Evolutionary conservation across 2,888 invertebrate genomes (phyloP).

Genomic region (Nomada fabriciana): DNA sequence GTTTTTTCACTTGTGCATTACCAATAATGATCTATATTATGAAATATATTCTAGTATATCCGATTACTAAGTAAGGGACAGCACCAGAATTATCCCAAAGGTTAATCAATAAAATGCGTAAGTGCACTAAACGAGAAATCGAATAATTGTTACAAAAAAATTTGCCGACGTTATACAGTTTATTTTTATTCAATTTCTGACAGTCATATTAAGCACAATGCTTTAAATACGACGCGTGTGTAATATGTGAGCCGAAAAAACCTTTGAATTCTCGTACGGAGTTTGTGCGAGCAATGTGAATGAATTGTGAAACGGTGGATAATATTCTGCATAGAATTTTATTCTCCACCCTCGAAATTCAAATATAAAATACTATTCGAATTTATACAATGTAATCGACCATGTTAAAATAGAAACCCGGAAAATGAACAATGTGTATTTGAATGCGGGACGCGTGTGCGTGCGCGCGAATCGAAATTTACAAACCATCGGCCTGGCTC

Average conservation of each 20-base stretch:
- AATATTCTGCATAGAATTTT: slow-evolving; percentile 63
- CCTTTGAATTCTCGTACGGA: neutral
- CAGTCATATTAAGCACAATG: neutral
- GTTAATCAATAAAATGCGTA: too few species aligned
- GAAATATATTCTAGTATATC: too few species aligned
- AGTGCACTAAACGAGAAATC: too few species aligned
- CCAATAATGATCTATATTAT: too few species aligned
- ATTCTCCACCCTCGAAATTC: slow-evolving; percentile 69
- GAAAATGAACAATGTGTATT: slow-evolving; percentile 46
- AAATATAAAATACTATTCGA: slow-evolving; percentile 64
- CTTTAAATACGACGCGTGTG: neutral
- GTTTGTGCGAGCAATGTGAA: neutral
- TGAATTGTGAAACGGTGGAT: neutral
- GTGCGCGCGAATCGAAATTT: slow-evolving; percentile 44
- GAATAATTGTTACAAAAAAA: too few species aligned
- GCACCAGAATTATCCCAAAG: too few species aligned
- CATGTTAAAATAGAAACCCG: slow-evolving; percentile 49
- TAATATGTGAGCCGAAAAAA: neutral
- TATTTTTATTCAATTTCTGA: neutral
- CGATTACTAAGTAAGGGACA: too few species aligned
- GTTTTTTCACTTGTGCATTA: too few species aligned
- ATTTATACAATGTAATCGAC: slow-evolving; percentile 62
- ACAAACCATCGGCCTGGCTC: slow-evolving; percentile 32
- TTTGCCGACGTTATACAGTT: too few species aligned
- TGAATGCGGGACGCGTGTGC: slow-evolving; percentile 23